Evolutionary conservation across 2,113 vertebrate species (phyloP).

Genomic region (Leiothrix lutea): DNA sequence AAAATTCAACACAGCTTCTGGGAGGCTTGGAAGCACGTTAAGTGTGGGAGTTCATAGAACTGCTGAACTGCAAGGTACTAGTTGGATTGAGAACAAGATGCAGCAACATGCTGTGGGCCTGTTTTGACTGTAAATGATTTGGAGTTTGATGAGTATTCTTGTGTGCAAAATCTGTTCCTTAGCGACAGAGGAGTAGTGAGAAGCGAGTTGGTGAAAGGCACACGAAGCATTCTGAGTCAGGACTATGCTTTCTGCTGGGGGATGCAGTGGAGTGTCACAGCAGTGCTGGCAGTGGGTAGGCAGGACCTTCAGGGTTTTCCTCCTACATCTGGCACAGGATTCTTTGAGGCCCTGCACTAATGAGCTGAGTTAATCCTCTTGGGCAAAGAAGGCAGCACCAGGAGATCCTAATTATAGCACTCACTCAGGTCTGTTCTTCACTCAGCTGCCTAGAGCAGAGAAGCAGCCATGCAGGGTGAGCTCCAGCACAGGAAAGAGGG

Average conservation of each 20-base stretch:
- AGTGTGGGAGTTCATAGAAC: conserved; percentile 30
- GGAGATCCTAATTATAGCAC: neutral
- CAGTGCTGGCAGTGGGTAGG: neutral
- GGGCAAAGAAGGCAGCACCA: neutral
- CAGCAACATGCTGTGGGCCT: conserved; percentile 5
- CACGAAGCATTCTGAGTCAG: neutral
- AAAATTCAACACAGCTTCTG: conserved; percentile 5
- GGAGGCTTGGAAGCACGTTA: conserved; percentile 11
- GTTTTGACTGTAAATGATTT: conserved; percentile 32
- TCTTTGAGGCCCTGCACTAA: neutral
- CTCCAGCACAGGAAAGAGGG: neutral
- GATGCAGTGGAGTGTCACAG: neutral
- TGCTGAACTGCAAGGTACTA: conserved; percentile 29
- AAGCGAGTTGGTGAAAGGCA: neutral
- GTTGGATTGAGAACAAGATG: conserved; percentile 19
- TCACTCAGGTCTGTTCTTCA: neutral
- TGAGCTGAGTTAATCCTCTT: neutral
- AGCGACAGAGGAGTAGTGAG: neutral
- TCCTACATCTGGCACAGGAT: neutral
- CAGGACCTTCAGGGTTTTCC: neutral
- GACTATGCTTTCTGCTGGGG: neutral
- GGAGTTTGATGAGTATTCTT: neutral
- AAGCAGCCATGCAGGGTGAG: neutral
- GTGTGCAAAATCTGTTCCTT: conserved; percentile 18
- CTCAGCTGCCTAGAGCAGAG: neutral